Conservation (phyloP, 2,888 invertebrate species). For the Scaptomyza reducta region DNA sequence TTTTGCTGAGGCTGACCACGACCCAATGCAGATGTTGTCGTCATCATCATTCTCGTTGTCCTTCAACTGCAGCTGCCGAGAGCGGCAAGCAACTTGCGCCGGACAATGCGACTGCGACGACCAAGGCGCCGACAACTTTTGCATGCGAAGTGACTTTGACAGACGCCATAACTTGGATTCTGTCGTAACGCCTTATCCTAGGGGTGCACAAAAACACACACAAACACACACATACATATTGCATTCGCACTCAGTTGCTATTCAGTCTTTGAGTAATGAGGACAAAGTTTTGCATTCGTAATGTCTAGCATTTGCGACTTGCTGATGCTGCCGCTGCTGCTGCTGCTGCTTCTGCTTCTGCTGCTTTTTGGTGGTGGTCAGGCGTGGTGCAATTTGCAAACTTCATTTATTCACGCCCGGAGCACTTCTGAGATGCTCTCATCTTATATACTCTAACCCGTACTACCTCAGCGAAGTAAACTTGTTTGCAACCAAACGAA, state of each 20-base stretch:
- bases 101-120: conserved; percentile 67
- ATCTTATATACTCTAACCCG: neutral
- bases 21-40: conserved; percentile 74
- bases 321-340: conserved; percentile 14
- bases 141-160: conserved; percentile 74
- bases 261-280: conserved; percentile 69
- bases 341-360: neutral
- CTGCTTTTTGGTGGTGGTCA: conserved; percentile 72
- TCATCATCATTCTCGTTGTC: conserved; percentile 70
- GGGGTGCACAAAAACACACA: conserved; percentile 43
- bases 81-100: conserved; percentile 48
- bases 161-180: conserved; percentile 77
- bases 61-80: conserved; percentile 66
- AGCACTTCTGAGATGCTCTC: conserved; percentile 61
- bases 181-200: conserved; percentile 76
- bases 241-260: conserved; percentile 16
- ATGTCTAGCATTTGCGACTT: conserved; percentile 57
- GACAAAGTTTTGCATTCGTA: conserved; percentile 79
- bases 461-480: neutral
- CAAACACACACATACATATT: conserved; percentile 7
- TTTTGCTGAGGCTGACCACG: conserved; percentile 57
- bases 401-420: conserved; percentile 78
- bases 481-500: too few relatives aligned
- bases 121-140: conserved; percentile 66
- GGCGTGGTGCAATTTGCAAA: conserved; percentile 80